These are phyloP conservation scores for Notarius quadriscutis DNA, from an alignment of 2,113 vertebrate species.

Conservation along the genomic window DNA sequence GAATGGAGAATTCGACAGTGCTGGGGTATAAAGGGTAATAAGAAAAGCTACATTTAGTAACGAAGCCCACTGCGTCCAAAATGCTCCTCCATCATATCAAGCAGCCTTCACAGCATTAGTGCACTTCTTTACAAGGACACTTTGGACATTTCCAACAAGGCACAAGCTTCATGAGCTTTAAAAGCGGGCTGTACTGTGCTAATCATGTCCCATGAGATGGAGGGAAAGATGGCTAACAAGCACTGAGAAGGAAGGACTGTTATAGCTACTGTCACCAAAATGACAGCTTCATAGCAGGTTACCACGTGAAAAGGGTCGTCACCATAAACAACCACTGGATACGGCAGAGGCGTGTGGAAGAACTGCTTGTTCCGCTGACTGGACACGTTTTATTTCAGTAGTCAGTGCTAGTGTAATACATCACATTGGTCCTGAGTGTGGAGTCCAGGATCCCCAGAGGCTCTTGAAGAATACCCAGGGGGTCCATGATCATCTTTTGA, in stretches of 20 bases:
- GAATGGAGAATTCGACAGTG: not conserved
- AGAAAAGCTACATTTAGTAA: not conserved
- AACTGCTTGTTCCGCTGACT: not conserved
- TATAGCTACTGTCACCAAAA: not conserved
- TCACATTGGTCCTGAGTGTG: not conserved
- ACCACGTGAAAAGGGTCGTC: not conserved
- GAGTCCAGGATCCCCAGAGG: not conserved
- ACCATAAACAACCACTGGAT: constrained; percentile 13
- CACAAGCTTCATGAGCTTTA: constrained; percentile 14
- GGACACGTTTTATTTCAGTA: not conserved
- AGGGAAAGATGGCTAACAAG: not conserved
- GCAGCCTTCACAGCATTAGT: not conserved
- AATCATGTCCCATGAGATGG: constrained; percentile 40
- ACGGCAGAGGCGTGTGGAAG: not conserved
- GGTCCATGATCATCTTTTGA: not conserved
- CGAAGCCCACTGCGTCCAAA: not conserved
- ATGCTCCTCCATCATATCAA: not conserved
- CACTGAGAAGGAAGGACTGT: not conserved
- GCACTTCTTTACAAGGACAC: constrained; percentile 2
- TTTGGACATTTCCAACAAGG: not conserved
- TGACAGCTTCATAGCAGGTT: not conserved
- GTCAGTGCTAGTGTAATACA: not conserved
- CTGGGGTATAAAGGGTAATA: not conserved
- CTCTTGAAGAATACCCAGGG: not conserved
- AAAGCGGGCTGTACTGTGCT: not conserved